These are phyloP conservation scores for Drosophila albomicans DNA, from an alignment of 1,140 invertebrate species.

Conservation along the genomic window DNA sequence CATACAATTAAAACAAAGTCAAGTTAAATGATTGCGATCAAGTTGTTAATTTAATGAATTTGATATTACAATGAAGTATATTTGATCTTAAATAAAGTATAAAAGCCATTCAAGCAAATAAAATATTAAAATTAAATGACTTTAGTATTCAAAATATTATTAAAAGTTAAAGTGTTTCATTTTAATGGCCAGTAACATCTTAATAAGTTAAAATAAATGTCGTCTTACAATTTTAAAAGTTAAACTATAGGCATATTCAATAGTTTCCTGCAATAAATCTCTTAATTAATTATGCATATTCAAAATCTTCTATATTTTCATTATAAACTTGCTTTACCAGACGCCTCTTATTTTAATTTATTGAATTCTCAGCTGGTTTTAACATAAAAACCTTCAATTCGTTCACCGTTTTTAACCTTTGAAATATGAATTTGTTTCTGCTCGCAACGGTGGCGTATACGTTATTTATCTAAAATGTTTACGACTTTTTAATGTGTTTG, in stretches of 20 bases:
- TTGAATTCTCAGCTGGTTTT: neutral
- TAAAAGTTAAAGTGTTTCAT: too few relatives aligned
- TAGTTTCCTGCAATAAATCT: constrained; percentile 3
- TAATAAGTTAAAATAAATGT: neutral
- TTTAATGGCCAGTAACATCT: neutral
- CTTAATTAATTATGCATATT: neutral
- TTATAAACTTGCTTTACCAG: neutral
- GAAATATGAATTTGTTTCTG: neutral
- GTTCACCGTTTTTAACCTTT: neutral
- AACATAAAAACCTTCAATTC: neutral
- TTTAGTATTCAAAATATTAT: too few relatives aligned
- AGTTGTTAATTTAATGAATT: too few relatives aligned
- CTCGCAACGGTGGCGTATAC: constrained; percentile 47
- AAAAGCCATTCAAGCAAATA: too few relatives aligned
- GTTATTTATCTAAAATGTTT: constrained; percentile 44
- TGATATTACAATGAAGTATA: too few relatives aligned
- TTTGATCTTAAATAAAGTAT: too few relatives aligned
- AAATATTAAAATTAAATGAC: too few relatives aligned
- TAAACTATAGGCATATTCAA: neutral
- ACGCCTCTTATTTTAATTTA: neutral
- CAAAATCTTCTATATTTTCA: neutral
- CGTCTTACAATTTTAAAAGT: neutral
- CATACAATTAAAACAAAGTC: neutral
- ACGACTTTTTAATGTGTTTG: constrained; percentile 19
- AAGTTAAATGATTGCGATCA: neutral